phyloP scores from a whole-genome alignment of 2,888 invertebrate species.

The Caradrina kadenii region DNA sequence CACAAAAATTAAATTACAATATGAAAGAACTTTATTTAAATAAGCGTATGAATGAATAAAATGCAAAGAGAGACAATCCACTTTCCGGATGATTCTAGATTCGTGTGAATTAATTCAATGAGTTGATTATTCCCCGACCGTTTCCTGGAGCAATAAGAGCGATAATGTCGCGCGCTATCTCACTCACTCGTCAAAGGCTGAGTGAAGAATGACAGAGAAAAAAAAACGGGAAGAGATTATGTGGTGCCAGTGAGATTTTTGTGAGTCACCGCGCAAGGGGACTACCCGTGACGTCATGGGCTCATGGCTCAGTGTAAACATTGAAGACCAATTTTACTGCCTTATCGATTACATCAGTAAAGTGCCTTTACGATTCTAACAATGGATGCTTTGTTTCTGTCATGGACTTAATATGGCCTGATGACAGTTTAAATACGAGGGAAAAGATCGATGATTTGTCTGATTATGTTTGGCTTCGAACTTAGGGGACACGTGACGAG shows the following conservation, averaged over 20 bases:
- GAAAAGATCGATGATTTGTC: slow-evolving; percentile 34
- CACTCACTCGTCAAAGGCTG: slow-evolving; percentile 41
- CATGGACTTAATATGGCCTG: slow-evolving; percentile 45
- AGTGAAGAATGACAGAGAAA: slow-evolving; percentile 28
- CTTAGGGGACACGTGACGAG: slow-evolving; percentile 11
- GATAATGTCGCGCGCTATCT: slow-evolving; percentile 54
- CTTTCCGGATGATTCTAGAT: slow-evolving; percentile 64
- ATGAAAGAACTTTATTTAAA: slow-evolving; percentile 43
- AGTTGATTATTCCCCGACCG: slow-evolving; percentile 72
- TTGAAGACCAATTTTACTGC: slow-evolving; percentile 64
- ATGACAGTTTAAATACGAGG: slow-evolving; percentile 40
- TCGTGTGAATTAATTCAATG: slow-evolving; percentile 73
- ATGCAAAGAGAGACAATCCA: slow-evolving; percentile 57
- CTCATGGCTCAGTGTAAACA: slow-evolving; percentile 64
- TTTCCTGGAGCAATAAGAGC: slow-evolving; percentile 65
- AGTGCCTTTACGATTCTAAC: slow-evolving; percentile 58
- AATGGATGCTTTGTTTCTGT: slow-evolving; percentile 63
- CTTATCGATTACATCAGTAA: slow-evolving; percentile 66
- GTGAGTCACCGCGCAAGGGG: slow-evolving; percentile 72
- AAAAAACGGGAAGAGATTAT: slow-evolving; percentile 55
- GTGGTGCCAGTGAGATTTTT: slow-evolving; percentile 67
- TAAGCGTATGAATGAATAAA: slow-evolving; percentile 56
- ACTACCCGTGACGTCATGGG: slow-evolving; percentile 75
- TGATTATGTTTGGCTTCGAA: slow-evolving; percentile 16
- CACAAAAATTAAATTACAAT: slow-evolving; percentile 43